phyloP scores from a whole-genome alignment of 64 coral and sea anemone species.

The Catalaphyllia jardinei region DNA sequence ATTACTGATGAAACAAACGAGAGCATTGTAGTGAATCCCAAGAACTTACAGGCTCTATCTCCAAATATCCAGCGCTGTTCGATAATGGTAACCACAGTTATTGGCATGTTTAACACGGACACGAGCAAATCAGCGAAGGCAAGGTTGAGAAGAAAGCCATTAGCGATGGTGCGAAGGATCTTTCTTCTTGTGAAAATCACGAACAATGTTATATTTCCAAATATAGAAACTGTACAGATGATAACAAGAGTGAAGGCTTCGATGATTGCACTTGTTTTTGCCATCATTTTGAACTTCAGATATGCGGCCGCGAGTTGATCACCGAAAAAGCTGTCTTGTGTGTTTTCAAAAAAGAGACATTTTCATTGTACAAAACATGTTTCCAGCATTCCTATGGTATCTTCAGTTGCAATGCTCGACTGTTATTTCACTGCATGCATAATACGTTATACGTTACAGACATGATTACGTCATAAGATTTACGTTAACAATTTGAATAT shows the following conservation, averaged over 20 bases:
- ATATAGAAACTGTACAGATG: constrained; percentile 9
- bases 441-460: no score
- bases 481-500: no score
- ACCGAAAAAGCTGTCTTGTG: no score
- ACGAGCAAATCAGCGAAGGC: constrained; percentile 59
- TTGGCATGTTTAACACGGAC: constrained; percentile 27
- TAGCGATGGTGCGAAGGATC: constrained; percentile 31
- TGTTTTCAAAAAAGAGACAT: no score
- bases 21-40: constrained; percentile 48
- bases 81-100: constrained; percentile 37
- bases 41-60: constrained; percentile 1
- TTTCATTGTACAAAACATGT: no score
- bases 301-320: no score
- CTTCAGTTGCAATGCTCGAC: no score
- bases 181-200: constrained; percentile 12
- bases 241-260: constrained; percentile 13
- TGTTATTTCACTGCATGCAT: no score
- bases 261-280: neutral
- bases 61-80: constrained; percentile 45
- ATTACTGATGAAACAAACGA: constrained; percentile 54
- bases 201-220: constrained; percentile 47
- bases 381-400: no score
- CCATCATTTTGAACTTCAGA: neutral
- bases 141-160: constrained; percentile 51
- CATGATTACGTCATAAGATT: no score